Conservation (phyloP, 2,113 vertebrate genomes). For the Zosterops hypoxanthus region DNA sequence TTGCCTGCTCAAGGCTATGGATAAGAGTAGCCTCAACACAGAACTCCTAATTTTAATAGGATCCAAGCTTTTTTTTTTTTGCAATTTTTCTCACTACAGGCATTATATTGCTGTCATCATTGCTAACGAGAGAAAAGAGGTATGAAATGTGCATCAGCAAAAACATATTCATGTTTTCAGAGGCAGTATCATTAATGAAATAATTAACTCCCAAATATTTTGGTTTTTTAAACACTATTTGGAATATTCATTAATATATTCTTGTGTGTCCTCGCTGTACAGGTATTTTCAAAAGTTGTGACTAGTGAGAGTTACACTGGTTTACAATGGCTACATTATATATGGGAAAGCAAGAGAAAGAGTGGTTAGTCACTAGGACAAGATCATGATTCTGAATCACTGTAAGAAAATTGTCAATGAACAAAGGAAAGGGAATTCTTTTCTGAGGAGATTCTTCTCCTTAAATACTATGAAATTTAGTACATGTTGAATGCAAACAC, state of each 20-base stretch:
- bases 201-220: background rate
- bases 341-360: background rate
- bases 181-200: background rate
- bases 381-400: background rate
- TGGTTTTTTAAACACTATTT: background rate
- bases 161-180: background rate
- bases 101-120: background rate
- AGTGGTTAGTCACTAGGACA: background rate
- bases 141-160: background rate
- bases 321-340: background rate
- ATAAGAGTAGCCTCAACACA: background rate
- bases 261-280: fast-evolving
- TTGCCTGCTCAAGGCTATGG: background rate
- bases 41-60: background rate
- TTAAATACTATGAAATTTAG: background rate
- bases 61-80: background rate
- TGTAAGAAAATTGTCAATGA: background rate
- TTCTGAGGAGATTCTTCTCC: background rate
- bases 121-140: background rate
- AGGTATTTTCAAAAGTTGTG: background rate
- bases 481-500: background rate
- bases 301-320: background rate
- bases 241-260: background rate
- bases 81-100: background rate
- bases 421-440: background rate